Evolutionary conservation across 1,140 invertebrate species (phyloP), one percentile per base, ranked within the genome.

Genomic region (Drosophila ercepeae): DNA sequence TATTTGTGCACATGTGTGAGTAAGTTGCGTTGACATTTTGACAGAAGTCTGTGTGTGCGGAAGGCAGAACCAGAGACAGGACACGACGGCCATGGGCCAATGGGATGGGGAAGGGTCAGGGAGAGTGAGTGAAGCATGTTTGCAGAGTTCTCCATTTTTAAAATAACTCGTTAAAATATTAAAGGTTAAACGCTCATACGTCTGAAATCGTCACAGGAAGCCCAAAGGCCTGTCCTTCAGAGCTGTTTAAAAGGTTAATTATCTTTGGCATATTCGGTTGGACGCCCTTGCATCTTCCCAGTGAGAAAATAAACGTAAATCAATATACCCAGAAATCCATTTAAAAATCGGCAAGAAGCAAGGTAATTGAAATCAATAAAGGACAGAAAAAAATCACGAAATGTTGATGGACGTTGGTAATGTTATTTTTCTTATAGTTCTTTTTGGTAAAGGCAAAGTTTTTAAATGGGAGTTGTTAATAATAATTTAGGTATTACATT

Each of bases 131-230:
- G 61, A 63, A 68, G 46, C 64, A 89, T 86, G 82, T 78, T 88
- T 81, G 82, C 61, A 63, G 78, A 88, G 82, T 88, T 88, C 86
- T 88, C 70, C 70, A 89, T 88, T 86, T 88, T 88, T 78, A 88
- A 88, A 88, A 78, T 78, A 75, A 70, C 82, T 88, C 65, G 77
- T 88, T 88, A 88, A 88, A 88, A 82, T 88, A 82, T 88, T 88
- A 88, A 88, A 88, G 77, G 81, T 86, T 81, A 81, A 88, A 55
- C 53, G 57, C 58, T 44, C 14, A 49, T 46, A 67, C 58, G 36
- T 13, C 23, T 13, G 53, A 14, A 42, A 46, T 52, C 21, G 48
- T 11, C 23, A 27, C 16, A 14, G n/a, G 53, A 2, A 21, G n/a
- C 53, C 23, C 36, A 58, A 8, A 21, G 44, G 3, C 34, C 36